Base-by-base conservation (phyloP, 37 sponge, comb jelly and placozoan genomes). In the Spongilla lacustris region DNA sequence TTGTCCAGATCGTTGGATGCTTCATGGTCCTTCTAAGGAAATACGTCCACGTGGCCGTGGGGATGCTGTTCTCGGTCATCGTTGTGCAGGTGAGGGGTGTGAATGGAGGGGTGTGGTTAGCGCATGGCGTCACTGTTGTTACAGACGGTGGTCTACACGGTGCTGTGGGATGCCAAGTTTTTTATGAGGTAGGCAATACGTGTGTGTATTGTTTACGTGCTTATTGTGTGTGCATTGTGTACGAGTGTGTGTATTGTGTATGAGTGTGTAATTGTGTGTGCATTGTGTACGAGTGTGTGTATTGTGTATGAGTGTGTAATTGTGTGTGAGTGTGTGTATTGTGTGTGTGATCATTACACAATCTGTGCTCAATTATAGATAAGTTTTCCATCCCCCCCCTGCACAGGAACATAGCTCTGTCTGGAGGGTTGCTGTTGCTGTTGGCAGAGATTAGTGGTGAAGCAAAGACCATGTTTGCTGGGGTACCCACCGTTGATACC, bases 381-480 rank as follows among this genome's bases (percentile, higher is more conserved):
- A n/a, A 5, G 33, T n/a, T 13, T n/a, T n/a, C n/a, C n/a, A n/a
- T n/a, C n/a, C 22, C 71, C 30, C 17, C 13, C 24, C 22, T n/a
- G 11, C 67, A 37, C 83, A 97, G 99, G 66, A 98, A 98, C 77
- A 79, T 98, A 8, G 94, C 99, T 4, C 84, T 98, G 32, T 38
- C 73, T 73, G 99, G 99, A 1, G 96, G 96, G 4, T 77, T 98
- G n/a, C 76, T 98, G 4, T 77, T 98, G 10, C 92, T 98, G 46
- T 68, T 97, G 34, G 99, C 99, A n/a, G 99, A 98, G 37, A 78
- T 70, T 24, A 92, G 87, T 78, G 93, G 85, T 8, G 98, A 98
- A 67, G 92, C 76, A 22, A 98, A 98, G 85, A 91, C 92, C 9
- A 98, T 98, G 94, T 97, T 98, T 89, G 99, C 99, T 36, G 99